These are phyloP conservation scores for Papilio helenus DNA, from an alignment of 1,140 invertebrate genomes.

Conservation along the genomic window DNA sequence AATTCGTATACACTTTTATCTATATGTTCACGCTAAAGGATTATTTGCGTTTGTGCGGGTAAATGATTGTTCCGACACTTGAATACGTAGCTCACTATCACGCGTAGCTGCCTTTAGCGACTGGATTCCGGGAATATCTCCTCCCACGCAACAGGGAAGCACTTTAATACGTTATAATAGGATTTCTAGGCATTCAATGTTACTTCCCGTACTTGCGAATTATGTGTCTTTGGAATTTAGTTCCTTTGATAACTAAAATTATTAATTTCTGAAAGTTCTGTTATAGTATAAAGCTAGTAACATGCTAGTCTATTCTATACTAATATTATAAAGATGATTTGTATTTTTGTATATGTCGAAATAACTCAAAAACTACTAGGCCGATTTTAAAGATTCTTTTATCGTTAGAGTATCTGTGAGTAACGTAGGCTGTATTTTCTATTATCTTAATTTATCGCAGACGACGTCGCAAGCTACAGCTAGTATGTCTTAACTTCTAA, in stretches of 20 bases:
- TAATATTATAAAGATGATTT: no score
- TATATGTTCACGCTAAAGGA: not conserved
- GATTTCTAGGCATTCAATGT: conserved; percentile 19
- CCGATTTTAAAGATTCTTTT: no score
- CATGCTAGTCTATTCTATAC: no score
- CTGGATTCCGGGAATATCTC: conserved; percentile 1
- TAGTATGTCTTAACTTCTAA: no score
- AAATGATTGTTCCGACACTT: not conserved
- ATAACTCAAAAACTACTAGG: no score
- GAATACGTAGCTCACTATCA: not conserved
- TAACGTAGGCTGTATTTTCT: no score
- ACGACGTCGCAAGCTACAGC: no score
- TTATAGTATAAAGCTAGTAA: not conserved
- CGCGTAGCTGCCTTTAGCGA: not conserved
- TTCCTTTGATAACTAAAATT: not conserved
- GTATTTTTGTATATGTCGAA: no score
- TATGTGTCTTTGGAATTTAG: not conserved
- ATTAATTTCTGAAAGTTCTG: not conserved
- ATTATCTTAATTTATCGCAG: no score
- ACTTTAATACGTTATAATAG: not conserved
- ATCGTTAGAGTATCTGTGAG: no score
- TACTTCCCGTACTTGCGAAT: not conserved
- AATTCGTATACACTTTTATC: not conserved
- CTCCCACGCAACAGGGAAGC: not conserved
- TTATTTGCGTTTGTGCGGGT: not conserved